Percentiles rank a stretch among this genome's conserved stretches.
Evolutionary conservation across 2,113 vertebrate genomes (phyloP).

Genomic region (Butorides virescens): DNA sequence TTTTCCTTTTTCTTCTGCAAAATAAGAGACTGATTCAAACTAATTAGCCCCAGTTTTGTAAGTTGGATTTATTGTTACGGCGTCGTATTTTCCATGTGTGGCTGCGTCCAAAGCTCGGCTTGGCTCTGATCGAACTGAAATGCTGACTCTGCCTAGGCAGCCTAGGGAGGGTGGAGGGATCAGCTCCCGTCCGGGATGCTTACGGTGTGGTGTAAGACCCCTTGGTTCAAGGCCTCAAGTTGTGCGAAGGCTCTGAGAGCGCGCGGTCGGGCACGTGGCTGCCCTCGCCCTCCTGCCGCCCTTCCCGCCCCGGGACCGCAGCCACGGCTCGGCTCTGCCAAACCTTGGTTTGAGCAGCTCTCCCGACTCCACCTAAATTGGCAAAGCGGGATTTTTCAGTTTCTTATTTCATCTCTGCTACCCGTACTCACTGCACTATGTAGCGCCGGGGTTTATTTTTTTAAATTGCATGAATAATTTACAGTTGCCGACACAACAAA

Average conservation of each 20-base stretch:
- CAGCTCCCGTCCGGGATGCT: neutral
- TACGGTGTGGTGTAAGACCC: fast-evolving
- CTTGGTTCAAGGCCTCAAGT: fast-evolving
- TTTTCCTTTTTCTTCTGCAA: neutral
- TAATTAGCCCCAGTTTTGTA: neutral
- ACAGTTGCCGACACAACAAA: neutral
- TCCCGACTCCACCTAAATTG: neutral
- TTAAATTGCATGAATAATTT: neutral
- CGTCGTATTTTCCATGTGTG: neutral
- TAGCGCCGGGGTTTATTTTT: neutral
- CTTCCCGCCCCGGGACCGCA: neutral
- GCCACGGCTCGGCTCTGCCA: neutral
- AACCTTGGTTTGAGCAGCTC: neutral
- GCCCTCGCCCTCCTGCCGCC: neutral
- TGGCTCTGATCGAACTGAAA: neutral
- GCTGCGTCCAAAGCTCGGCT: neutral
- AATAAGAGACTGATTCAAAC: neutral
- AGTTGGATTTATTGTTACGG: neutral
- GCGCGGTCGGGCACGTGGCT: neutral
- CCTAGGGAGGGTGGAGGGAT: neutral
- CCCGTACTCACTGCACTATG: neutral
- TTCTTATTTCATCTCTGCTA: neutral
- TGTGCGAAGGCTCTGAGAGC: too few relatives aligned
- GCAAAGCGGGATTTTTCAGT: neutral
- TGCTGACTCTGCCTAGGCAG: neutral